Conservation (phyloP, 2,113 vertebrate genomes). For the Silurus meridionalis region DNA sequence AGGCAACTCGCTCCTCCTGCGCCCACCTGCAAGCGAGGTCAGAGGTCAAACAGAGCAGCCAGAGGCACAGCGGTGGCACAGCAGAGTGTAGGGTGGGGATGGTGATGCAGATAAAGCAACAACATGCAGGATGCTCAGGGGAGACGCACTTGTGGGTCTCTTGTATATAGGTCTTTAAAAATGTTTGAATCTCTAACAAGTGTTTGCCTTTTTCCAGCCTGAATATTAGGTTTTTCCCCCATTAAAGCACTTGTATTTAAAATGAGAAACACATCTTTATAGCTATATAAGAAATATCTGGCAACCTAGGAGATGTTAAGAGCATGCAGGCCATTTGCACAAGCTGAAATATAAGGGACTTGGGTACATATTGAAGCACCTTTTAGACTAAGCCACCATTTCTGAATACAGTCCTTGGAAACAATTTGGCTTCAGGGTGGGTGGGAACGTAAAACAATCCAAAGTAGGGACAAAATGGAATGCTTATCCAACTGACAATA, state of each 20-base stretch:
- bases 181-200: neutral
- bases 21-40: slow-evolving; percentile 83
- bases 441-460: neutral
- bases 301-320: neutral
- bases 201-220: neutral
- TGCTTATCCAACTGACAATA: neutral
- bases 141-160: slow-evolving; percentile 18
- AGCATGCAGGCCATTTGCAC: neutral
- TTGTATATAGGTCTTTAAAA: neutral
- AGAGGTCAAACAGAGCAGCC: slow-evolving; percentile 80
- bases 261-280: neutral
- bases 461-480: no score
- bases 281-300: neutral
- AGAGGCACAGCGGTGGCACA: slow-evolving; percentile 62
- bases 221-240: no score
- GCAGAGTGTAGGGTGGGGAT: slow-evolving; percentile 37
- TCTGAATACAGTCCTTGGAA: neutral
- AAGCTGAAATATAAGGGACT: neutral
- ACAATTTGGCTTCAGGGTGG: neutral
- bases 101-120: slow-evolving; percentile 33
- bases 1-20: slow-evolving; percentile 70
- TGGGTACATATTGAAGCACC: neutral
- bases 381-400: neutral
- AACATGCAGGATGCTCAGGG: slow-evolving; percentile 43
- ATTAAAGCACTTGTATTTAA: no score